Evolutionary conservation across 92 coral and sea anemone species (phyloP), one percentile per base, ranked within the genome.

Genomic region (Porites rus): DNA sequence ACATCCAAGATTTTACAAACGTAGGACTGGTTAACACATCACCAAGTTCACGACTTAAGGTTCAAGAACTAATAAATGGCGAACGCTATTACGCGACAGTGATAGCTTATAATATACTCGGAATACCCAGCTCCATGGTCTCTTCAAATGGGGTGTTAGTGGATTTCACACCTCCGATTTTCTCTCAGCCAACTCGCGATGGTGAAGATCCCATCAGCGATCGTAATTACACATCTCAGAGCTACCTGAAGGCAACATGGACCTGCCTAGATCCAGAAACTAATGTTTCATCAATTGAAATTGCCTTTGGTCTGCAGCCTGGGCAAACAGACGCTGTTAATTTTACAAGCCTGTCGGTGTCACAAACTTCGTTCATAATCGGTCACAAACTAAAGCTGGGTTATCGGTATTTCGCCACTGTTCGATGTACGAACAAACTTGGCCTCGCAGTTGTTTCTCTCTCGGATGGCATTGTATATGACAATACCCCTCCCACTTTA

Each of bases 281-380:
- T n/a, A 67, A 67, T n/a, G 84, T 92, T 8, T 75, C 77, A 0
- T 66, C 82, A 13, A 80, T 79, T 17, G 75, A 82, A 70, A 84
- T 95, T 6, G 95, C 91, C 17, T 93, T 93, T 80, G 96, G 98
- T 1, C 79, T 91, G 10, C 94, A 95, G 69, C 98, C 98, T 51
- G 98, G 98, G 16, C 72, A 78, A 7, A 38, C 69, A 25, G 90
- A 90, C 71, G 73, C 91, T 16, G 87, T 90, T 78, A 75, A 78
- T 52, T 93, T 84, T 51, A 92, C 89, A 19, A 56, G 19, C 16
- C 67, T 93, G n/a, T 72, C 91, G 38, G 83, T 74, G 16, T 63
- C 74, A 46, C 92, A 89, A 69, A 87, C 87, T 7, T 71, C 84
- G 18, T 91, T 67, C 66, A 73, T 71, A 0, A 12, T 76, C 53